phyloP scores from a whole-genome alignment of 1,140 invertebrate species.

The Dinoponera quadriceps region DNA sequence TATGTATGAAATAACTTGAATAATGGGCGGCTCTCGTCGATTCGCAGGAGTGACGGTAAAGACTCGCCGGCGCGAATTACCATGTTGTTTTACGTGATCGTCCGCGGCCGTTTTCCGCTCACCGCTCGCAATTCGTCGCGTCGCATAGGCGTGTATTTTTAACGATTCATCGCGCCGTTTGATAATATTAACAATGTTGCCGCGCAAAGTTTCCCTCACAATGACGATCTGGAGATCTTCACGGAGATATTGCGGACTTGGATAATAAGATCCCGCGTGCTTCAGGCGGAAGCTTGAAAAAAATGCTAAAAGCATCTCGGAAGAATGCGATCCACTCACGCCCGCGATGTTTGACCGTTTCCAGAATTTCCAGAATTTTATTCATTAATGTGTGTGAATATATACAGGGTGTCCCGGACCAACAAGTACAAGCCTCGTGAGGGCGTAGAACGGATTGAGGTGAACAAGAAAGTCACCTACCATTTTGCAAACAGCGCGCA shows the following conservation, averaged over 20 bases:
- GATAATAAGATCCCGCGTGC: slow-evolving; percentile 14
- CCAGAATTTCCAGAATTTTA: slow-evolving; percentile 54
- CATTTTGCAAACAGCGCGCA: too few relatives aligned
- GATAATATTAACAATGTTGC: not conserved
- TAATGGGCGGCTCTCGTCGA: not conserved
- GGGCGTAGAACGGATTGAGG: too few relatives aligned
- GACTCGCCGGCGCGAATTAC: not conserved
- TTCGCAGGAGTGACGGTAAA: not conserved
- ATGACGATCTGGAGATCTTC: not conserved
- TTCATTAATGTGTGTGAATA: slow-evolving; percentile 39
- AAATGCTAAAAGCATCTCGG: slow-evolving; percentile 12
- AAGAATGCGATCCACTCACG: slow-evolving; percentile 43
- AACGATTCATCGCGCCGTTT: not conserved
- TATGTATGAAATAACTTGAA: slow-evolving; percentile 10
- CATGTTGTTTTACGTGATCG: not conserved
- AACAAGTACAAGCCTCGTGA: too few relatives aligned
- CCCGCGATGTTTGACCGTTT: slow-evolving; percentile 46
- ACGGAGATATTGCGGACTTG: not conserved
- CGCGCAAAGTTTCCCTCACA: not conserved
- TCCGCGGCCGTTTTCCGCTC: not conserved
- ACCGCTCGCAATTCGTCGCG: not conserved
- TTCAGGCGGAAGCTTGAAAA: slow-evolving; percentile 1
- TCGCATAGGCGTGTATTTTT: not conserved
- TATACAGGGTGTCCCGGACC: too few relatives aligned
- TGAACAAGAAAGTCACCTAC: too few relatives aligned